A percentile compares a stretch with the other conserved stretches of the same genome.
Conservation (phyloP, 2,888 invertebrate species). For the Athalia cordata region DNA sequence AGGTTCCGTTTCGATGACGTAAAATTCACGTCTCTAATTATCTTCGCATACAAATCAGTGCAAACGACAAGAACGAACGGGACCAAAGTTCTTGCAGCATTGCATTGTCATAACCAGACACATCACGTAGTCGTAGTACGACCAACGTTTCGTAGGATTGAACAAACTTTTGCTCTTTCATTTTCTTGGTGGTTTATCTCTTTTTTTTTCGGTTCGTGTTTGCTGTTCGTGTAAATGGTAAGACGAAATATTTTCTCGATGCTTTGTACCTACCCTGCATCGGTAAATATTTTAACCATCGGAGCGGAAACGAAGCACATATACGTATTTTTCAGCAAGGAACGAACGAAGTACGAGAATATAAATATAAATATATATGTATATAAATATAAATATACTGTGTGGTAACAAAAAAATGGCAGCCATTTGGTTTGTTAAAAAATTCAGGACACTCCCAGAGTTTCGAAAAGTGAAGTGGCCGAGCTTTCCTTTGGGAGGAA, state of each 20-base stretch:
- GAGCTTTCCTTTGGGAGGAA: background rate
- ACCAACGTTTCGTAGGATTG: no score
- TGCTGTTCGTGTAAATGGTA: no score
- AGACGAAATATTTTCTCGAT: no score
- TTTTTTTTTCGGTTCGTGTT: no score
- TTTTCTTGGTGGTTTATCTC: no score
- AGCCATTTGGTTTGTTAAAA: constrained; percentile 19
- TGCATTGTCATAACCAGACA: background rate
- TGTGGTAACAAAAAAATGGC: background rate
- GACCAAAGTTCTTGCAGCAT: background rate
- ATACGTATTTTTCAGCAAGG: background rate
- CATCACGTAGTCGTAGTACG: no score
- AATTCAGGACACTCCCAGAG: constrained; percentile 15
- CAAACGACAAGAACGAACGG: background rate
- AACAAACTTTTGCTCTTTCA: no score
- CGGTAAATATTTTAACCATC: no score
- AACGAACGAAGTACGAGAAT: background rate
- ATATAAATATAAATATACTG: no score
- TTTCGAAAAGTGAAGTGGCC: background rate
- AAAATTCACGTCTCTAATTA: background rate
- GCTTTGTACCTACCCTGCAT: no score
- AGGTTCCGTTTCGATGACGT: constrained; percentile 5
- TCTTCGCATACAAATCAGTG: background rate
- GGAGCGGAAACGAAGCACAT: no score
- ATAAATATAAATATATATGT: background rate